A percentile compares a stretch with the other conserved stretches of the same genome.
phyloP scores from a whole-genome alignment of 2,797 vertebrate species.

The Psittacula echo region DNA sequence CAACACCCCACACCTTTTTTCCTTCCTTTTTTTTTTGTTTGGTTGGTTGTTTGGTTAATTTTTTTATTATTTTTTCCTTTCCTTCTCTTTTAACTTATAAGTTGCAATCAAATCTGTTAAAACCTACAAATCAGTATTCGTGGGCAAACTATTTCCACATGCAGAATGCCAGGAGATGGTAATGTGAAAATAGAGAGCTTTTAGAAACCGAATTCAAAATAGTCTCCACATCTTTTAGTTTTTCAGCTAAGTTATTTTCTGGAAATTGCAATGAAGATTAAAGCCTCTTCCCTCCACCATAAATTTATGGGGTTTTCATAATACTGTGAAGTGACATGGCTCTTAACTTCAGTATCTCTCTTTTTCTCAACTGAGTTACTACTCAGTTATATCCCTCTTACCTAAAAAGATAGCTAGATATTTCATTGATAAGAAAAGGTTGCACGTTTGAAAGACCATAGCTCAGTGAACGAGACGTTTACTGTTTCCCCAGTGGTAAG shows the following conservation, averaged over 20 bases:
- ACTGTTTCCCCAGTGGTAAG: neutral
- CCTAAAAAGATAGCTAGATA: neutral
- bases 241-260: neutral
- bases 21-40: neutral
- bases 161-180: neutral
- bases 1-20: neutral
- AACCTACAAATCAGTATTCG: neutral
- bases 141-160: neutral
- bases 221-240: neutral
- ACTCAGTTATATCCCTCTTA: neutral
- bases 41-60: too few species aligned
- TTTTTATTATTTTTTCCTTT: neutral
- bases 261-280: neutral
- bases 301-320: neutral
- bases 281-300: neutral
- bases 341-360: neutral
- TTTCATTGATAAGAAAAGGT: neutral
- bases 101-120: neutral
- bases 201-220: neutral
- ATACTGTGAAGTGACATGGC: fast-evolving
- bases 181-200: neutral
- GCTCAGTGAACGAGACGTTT: neutral
- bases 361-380: neutral
- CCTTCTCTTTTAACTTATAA: neutral
- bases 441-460: neutral